Evolutionary conservation across 1,140 invertebrate genomes (phyloP).

Genomic region (Rhagoletis zephyria): DNA sequence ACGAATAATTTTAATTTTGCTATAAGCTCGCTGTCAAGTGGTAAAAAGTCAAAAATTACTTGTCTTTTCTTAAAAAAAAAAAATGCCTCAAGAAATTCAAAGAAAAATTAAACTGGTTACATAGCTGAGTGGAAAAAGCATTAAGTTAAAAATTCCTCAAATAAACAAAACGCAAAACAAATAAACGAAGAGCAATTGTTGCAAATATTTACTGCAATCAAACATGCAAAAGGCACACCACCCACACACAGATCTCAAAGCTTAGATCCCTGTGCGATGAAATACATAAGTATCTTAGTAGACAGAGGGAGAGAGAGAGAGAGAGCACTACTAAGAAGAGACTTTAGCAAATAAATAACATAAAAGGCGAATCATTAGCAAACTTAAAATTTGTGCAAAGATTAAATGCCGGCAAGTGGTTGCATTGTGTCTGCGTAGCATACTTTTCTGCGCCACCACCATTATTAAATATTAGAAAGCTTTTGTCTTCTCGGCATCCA

Average conservation of each 20-base stretch:
- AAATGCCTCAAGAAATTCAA: neutral
- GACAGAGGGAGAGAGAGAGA: neutral
- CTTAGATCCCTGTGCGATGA: too few relatives aligned
- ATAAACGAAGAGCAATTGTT: neutral
- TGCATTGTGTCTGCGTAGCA: constrained; percentile 35
- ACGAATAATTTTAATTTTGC: constrained; percentile 37
- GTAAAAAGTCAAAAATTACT: constrained; percentile 28
- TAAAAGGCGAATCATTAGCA: constrained; percentile 43
- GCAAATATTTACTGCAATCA: neutral
- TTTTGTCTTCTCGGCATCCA: constrained; percentile 14
- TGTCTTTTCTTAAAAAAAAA: neutral
- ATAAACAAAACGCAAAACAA: constrained; percentile 10
- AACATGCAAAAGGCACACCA: neutral
- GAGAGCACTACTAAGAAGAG: neutral
- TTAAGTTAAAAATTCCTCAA: constrained; percentile 23
- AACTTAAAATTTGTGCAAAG: constrained; percentile 40
- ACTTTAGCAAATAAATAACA: constrained; percentile 35
- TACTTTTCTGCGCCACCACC: constrained; percentile 16
- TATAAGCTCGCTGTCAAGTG: constrained; percentile 27
- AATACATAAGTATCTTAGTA: too few relatives aligned
- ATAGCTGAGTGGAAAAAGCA: neutral
- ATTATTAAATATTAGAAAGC: neutral
- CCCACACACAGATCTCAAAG: neutral
- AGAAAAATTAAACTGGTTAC: neutral
- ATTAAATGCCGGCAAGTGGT: constrained; percentile 34